Evolutionary conservation across 92 coral and sea anemone genomes (phyloP).

Genomic region (Porites lobata): DNA sequence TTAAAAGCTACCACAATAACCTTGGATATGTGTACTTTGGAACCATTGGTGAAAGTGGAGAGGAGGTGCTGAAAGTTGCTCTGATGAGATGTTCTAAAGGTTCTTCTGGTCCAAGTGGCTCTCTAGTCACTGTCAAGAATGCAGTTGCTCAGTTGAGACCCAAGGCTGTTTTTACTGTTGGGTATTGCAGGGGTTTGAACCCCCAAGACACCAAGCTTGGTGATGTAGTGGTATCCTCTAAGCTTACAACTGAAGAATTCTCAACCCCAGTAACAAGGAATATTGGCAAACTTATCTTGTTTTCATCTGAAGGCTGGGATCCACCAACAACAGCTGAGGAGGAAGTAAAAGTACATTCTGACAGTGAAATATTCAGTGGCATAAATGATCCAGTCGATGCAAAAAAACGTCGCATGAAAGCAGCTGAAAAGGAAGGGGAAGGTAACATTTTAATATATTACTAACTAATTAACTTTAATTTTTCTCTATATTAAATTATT

Average conservation of each 20-base stretch:
- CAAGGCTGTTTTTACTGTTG: background rate
- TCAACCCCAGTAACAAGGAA: background rate
- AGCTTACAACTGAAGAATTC: background rate
- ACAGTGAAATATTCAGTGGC: background rate
- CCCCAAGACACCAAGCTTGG: slow-evolving; percentile 40
- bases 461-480: no score
- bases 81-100: slow-evolving; percentile 29
- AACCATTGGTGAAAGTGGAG: slow-evolving; percentile 6
- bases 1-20: background rate
- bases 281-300: background rate
- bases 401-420: no score
- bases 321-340: background rate
- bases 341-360: background rate
- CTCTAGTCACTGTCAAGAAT: slow-evolving; percentile 17
- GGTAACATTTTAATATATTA: no score
- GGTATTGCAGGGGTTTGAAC: background rate
- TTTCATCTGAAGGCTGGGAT: background rate
- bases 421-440: no score
- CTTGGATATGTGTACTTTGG: slow-evolving; percentile 36
- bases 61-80: slow-evolving; percentile 30
- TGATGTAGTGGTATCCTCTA: slow-evolving; percentile 21
- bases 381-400: background rate
- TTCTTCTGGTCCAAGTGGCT: slow-evolving; percentile 13
- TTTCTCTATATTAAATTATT: no score
- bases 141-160: slow-evolving; percentile 2